phyloP scores from a whole-genome alignment of 2,113 vertebrate species.

The Prunella himalayana region DNA sequence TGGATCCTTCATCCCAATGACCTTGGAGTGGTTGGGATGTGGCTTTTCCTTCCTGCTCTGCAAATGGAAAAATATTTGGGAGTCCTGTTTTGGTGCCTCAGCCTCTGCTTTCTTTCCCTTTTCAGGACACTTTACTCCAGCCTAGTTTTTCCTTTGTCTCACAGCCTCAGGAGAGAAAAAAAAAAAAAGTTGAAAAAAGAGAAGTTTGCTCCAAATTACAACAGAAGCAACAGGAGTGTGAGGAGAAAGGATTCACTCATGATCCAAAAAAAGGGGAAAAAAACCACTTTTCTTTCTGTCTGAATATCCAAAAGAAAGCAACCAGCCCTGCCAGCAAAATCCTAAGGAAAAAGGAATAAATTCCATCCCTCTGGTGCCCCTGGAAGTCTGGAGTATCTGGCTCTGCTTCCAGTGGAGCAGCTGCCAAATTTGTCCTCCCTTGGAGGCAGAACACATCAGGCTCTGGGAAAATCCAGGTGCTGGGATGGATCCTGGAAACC shows the following conservation, averaged over 20 bases:
- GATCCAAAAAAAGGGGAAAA: not conserved
- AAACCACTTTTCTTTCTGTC: not conserved
- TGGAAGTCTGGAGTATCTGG: not conserved
- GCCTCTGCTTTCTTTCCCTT: not conserved
- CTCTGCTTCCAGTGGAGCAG: not conserved
- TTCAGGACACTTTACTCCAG: not conserved
- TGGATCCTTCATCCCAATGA: not conserved
- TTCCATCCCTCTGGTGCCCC: not conserved
- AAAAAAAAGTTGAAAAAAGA: not conserved
- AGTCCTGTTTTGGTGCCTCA: not conserved
- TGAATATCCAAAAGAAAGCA: not conserved
- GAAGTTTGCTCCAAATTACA: slow-evolving; percentile 2
- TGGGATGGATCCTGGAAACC: not conserved
- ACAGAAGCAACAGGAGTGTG: not conserved
- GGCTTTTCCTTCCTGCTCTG: not conserved
- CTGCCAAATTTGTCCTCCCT: slow-evolving; percentile 1
- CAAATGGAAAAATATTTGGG: not conserved
- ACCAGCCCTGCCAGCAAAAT: not conserved
- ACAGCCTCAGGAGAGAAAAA: not conserved
- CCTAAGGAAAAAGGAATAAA: not conserved
- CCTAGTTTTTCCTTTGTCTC: slow-evolving; percentile 11
- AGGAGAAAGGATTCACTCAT: not conserved
- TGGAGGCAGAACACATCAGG: not conserved
- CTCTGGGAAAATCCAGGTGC: slow-evolving; percentile 9
- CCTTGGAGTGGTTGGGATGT: not conserved